phyloP scores from a whole-genome alignment of 2,113 vertebrate species.

The Lagopus muta region DNA sequence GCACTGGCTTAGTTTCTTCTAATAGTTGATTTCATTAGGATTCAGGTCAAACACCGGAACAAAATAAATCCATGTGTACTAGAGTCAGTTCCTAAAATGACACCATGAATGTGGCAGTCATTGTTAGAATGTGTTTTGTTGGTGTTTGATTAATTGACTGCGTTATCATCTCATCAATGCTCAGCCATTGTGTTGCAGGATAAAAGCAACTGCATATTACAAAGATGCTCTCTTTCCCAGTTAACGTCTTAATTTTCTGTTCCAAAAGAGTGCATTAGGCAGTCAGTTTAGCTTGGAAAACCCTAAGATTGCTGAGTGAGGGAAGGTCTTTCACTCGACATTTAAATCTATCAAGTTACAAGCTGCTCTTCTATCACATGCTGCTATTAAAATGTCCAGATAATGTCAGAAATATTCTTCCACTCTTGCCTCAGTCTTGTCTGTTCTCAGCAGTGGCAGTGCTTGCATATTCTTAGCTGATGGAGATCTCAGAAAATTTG shows the following conservation, averaged over 20 bases:
- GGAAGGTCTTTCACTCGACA: neutral
- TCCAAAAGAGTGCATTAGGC: neutral
- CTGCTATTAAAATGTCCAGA: accelerated
- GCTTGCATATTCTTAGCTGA: neutral
- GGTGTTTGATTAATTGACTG: constrained; percentile 38
- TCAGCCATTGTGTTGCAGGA: constrained; percentile 8
- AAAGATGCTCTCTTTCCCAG: neutral
- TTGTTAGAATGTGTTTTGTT: constrained; percentile 51
- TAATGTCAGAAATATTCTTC: neutral
- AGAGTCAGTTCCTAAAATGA: constrained; percentile 25
- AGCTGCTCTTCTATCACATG: neutral
- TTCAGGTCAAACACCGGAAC: constrained; percentile 17
- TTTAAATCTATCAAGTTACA: neutral
- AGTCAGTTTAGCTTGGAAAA: neutral
- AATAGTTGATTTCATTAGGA: neutral
- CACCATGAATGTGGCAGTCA: neutral
- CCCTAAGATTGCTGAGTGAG: neutral
- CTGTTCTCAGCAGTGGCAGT: neutral
- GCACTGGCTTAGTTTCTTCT: neutral
- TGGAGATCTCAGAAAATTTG: neutral
- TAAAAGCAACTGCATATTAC: neutral
- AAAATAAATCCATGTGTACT: neutral
- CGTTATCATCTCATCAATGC: constrained; percentile 11
- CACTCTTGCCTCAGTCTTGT: neutral
- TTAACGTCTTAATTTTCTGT: constrained; percentile 10